phyloP scores from a whole-genome alignment of 2,888 invertebrate species.

The Meta bourneti region DNA sequence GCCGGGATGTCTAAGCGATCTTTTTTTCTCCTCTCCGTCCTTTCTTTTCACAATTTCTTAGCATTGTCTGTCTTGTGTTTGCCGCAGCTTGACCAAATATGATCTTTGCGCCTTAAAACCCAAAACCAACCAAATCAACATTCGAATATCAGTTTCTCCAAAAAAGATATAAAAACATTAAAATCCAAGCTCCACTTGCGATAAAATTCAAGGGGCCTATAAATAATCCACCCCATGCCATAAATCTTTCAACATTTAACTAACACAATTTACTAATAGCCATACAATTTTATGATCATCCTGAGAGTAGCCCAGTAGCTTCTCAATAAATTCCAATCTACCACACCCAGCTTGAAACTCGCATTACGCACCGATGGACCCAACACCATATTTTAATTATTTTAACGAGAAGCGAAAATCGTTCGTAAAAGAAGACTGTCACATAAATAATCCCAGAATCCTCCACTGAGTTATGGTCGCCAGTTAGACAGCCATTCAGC shows the following conservation, averaged over 20 bases:
- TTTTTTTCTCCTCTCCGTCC: too few relatives aligned
- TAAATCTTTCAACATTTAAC: not conserved
- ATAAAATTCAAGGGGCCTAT: not conserved
- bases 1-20: too few relatives aligned
- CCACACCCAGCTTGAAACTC: slow-evolving; percentile 10
- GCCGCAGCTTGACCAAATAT: too few relatives aligned
- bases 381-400: slow-evolving; percentile 28
- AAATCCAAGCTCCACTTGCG: too few relatives aligned
- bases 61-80: too few relatives aligned
- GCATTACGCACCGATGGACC: not conserved
- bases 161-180: not conserved
- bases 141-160: not conserved
- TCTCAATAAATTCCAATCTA: not conserved
- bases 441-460: slow-evolving; percentile 41
- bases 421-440: not conserved
- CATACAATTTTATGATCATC: not conserved
- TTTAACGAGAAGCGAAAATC: slow-evolving; percentile 23
- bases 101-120: too few relatives aligned
- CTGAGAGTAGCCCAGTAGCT: not conserved
- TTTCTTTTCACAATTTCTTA: too few relatives aligned
- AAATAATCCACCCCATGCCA: not conserved
- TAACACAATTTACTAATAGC: not conserved
- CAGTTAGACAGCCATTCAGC: slow-evolving; percentile 14
- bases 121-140: slow-evolving; percentile 13
- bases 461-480: slow-evolving; percentile 4